Evolutionary conservation across 2,888 invertebrate genomes (phyloP).

Genomic region (Iphiclides podalirius): DNA sequence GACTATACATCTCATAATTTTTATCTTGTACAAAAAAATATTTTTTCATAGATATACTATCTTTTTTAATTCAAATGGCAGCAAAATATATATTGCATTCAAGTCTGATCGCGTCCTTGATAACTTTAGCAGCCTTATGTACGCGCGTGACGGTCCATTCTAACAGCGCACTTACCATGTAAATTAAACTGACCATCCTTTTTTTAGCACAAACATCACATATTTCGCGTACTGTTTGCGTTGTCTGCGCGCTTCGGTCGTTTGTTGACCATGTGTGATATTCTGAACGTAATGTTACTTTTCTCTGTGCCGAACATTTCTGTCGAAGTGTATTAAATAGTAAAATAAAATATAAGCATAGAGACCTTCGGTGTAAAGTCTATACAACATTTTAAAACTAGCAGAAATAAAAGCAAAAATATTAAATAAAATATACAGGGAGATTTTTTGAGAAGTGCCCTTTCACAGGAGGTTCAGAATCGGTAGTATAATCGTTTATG

Average conservation of each 20-base stretch:
- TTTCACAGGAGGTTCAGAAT: too few relatives aligned
- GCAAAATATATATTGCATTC: constrained; percentile 1
- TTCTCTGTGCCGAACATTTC: too few relatives aligned
- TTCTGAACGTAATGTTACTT: constrained; percentile 1
- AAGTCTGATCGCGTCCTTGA: constrained; percentile 33
- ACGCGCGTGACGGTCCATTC: constrained; percentile 76
- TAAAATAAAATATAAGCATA: too few relatives aligned
- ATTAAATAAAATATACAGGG: too few relatives aligned
- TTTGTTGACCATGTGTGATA: constrained; percentile 22
- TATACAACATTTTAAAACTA: too few relatives aligned
- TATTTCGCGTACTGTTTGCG: constrained; percentile 48
- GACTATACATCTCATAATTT: too few relatives aligned
- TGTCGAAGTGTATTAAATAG: too few relatives aligned
- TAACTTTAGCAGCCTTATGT: constrained; percentile 49
- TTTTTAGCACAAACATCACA: constrained; percentile 67
- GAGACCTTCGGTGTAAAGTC: too few relatives aligned
- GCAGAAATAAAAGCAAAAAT: too few relatives aligned
- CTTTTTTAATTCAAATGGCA: not conserved
- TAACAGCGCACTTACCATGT: constrained; percentile 76
- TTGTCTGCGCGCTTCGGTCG: constrained; percentile 31
- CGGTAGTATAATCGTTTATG: too few relatives aligned
- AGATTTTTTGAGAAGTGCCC: too few relatives aligned
- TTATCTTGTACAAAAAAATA: too few relatives aligned
- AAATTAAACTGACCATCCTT: constrained; percentile 70
- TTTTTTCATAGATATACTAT: constrained; percentile 6